These are phyloP conservation scores for Chelonia mydas DNA, from an alignment of 2,797 vertebrate genomes.

Conservation along the genomic window DNA sequence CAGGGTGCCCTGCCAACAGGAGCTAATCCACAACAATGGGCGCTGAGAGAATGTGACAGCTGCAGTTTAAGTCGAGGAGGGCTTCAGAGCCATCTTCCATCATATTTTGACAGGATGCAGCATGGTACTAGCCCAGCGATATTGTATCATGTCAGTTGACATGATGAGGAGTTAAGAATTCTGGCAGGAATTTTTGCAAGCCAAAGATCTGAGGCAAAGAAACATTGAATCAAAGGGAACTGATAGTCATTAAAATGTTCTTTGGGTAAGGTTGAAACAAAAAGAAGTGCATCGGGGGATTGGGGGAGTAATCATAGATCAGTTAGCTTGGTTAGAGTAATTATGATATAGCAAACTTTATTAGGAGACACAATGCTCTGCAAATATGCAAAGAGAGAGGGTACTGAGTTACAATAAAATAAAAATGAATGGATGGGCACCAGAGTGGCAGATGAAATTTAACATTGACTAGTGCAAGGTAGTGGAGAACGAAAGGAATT, in stretches of 20 bases:
- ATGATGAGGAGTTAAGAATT: slow-evolving; percentile 44
- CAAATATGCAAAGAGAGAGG: neutral
- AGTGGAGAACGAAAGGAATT: neutral
- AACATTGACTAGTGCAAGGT: neutral
- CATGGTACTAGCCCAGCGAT: neutral
- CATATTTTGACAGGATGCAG: slow-evolving; percentile 67
- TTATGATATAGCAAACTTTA: neutral
- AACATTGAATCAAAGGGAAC: accelerated
- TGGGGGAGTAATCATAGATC: neutral
- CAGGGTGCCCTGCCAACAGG: slow-evolving; percentile 69
- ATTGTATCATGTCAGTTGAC: slow-evolving; percentile 30
- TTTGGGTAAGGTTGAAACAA: neutral
- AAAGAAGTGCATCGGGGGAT: neutral
- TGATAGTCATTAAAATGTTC: neutral
- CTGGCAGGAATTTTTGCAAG: slow-evolving; percentile 45
- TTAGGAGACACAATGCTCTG: neutral
- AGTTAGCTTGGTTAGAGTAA: neutral
- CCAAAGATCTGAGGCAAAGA: neutral
- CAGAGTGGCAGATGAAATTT: neutral
- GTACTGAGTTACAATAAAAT: neutral
- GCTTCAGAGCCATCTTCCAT: slow-evolving; percentile 62
- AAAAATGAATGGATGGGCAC: neutral
- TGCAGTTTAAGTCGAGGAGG: slow-evolving; percentile 65
- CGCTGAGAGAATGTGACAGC: slow-evolving; percentile 74
- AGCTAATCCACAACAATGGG: slow-evolving; percentile 56